Conservation (phyloP, 1,140 invertebrate species). For the roundworm (Caenorhabditis elegans) region WBcel235 BX284602.5:7435501-7436000, state of each 20-base stretch:
- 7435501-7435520: constrained; percentile 61
- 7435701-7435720: constrained; percentile 22
- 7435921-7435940: not conserved
- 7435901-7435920: not conserved
- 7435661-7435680: not conserved
- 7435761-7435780: constrained; percentile 1
- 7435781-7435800: not conserved
- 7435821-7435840: not conserved
- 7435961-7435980: not conserved
- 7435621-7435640: constrained; percentile 49
- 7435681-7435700: not conserved
- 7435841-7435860: not conserved
- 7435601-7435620: constrained; percentile 54
- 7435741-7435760: constrained; percentile 6
- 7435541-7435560: constrained; percentile 47
- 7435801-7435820: not conserved
- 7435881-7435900: not conserved
- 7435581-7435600: constrained; percentile 55
- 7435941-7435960: not conserved
- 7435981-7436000: constrained; percentile 6
- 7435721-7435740: not conserved
- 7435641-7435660: not conserved
- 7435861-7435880: constrained; percentile 2
- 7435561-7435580: constrained; percentile 56
- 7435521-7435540: constrained; percentile 34